Base-by-base conservation (phyloP, 2,888 invertebrate genomes). In the Morpho deidamia region DNA sequence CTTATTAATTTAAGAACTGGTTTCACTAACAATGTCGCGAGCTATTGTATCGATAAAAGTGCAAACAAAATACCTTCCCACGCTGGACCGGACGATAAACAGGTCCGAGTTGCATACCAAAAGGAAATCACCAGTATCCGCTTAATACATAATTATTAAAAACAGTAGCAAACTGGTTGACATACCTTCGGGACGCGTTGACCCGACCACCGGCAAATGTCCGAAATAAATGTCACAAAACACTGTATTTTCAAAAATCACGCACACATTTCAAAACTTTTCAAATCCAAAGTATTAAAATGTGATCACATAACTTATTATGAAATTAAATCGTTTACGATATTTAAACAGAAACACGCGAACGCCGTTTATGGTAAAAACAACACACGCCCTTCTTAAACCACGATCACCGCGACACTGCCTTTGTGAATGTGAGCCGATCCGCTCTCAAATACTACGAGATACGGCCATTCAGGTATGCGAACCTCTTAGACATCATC, bases 401-500 rank as follows among this genome's bases (percentile, higher is more conserved):
- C 60, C 53, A 59, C 62, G 65, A 66, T 68, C 65, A 56, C 64
- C 69, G 69, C 78, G 65, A 74, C 63, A 83, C 86, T 83, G 78
- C 70, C 70, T 72, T 50, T 69, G 72, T 76, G 78, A 79, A 78
- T 78, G 81, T 70, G 76, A 74, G 73, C 74, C 62, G 69, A 64
- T 72, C 75, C 79, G 84, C 80, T 84, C 80, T 83, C 77, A 77
- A 78, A 81, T 84, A 83, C 82, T 85, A 87, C 86, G 74, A 73
- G 69, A 74, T 81, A 83, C 83, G 81, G 75, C 77, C 88, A 88
- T 88, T 88, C 88, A 87, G 83, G 80, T 87, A 86, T 79, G 80
- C 76, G 76, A 83, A 83, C 78, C 81, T 81, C 81, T 64, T 66
- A 72, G 68, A 65, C 70, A 64, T 62, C 58, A 69, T 46, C 43